Conservation (phyloP, 1,140 invertebrate species). For the Papilio helenus region DNA sequence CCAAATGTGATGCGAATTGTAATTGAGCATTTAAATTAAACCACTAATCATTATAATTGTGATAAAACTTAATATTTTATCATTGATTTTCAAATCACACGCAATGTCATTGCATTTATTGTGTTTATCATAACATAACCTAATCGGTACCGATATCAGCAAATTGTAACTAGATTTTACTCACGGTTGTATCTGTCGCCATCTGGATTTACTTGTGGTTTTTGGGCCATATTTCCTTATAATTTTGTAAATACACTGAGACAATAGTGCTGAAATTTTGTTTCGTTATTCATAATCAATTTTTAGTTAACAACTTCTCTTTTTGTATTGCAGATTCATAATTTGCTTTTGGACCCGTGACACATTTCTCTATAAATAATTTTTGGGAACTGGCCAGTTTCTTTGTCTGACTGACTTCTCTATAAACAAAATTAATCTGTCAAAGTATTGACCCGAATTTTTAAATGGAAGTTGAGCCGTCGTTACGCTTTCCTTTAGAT, state of each 20-base stretch:
- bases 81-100: slow-evolving; percentile 26
- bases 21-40: background rate
- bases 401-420: slow-evolving; percentile 71
- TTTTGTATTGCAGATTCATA: slow-evolving; percentile 68
- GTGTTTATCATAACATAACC: slow-evolving; percentile 27
- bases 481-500: slow-evolving; percentile 67
- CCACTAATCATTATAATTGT: background rate
- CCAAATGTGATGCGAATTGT: background rate
- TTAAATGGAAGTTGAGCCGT: slow-evolving; percentile 60
- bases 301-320: slow-evolving; percentile 58
- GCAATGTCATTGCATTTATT: background rate
- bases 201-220: slow-evolving; percentile 44
- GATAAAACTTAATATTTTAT: background rate
- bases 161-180: slow-evolving; percentile 42
- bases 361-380: slow-evolving; percentile 75
- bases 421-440: slow-evolving; percentile 67
- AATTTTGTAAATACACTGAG: slow-evolving; percentile 41
- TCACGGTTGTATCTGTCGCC: slow-evolving; percentile 59
- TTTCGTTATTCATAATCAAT: slow-evolving; percentile 55
- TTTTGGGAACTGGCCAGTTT: slow-evolving; percentile 77
- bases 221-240: slow-evolving; percentile 51
- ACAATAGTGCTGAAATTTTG: slow-evolving; percentile 54
- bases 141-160: background rate
- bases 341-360: slow-evolving; percentile 63
- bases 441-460: slow-evolving; percentile 67